Conservation (phyloP, 2,797 vertebrate species). For the Jordanella pulchra region DNA sequence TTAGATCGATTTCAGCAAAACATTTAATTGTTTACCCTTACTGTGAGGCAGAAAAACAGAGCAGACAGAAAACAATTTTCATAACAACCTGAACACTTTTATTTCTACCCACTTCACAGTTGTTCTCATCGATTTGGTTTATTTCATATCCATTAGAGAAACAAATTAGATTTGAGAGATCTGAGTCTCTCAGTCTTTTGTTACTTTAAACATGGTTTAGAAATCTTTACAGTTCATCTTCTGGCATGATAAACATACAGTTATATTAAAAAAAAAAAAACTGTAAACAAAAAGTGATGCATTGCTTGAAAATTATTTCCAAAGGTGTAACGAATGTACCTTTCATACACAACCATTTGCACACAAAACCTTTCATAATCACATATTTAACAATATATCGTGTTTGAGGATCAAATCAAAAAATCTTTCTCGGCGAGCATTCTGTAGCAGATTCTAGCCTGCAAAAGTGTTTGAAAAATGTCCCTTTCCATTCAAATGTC, state of each 20-base stretch:
- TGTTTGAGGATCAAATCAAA: constrained; percentile 1
- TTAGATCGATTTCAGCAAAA: background rate
- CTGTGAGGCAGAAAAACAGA: background rate
- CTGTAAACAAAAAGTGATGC: no score
- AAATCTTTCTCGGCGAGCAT: background rate
- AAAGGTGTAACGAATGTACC: background rate
- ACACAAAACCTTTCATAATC: background rate
- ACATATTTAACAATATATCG: constrained; percentile 1
- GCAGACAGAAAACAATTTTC: background rate
- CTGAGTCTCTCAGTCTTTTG: background rate
- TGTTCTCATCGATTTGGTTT: background rate
- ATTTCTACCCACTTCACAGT: background rate
- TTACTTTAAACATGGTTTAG: background rate
- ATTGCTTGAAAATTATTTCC: no score
- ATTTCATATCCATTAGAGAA: background rate
- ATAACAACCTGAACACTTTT: background rate
- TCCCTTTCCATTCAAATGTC: background rate
- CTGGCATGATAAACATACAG: background rate
- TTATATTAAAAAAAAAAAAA: background rate
- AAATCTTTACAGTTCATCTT: background rate
- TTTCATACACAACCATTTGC: background rate
- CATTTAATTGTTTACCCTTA: background rate
- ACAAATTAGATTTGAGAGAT: background rate
- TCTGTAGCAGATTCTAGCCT: background rate
- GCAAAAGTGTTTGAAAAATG: background rate